phyloP scores from a whole-genome alignment of 2,113 vertebrate species.

The Odocoileus hemionus region DNA sequence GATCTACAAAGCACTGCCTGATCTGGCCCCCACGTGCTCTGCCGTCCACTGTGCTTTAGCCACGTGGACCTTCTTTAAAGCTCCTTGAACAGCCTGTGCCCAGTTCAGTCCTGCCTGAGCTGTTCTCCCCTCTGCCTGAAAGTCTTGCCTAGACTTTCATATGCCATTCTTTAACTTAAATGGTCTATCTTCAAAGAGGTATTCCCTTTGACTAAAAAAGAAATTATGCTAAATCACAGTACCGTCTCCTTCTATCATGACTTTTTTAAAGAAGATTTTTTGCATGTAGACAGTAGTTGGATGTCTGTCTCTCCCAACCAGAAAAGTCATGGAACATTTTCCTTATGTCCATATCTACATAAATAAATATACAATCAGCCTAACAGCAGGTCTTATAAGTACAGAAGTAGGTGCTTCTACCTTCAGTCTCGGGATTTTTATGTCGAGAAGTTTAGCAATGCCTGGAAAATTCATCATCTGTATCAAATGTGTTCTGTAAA shows the following conservation, averaged over 20 bases:
- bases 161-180: not conserved
- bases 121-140: not conserved
- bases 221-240: slow-evolving; percentile 14
- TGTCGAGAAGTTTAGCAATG: not conserved
- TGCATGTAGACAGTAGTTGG: not conserved
- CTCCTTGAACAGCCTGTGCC: not conserved
- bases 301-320: not conserved
- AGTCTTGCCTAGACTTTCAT: not conserved
- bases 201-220: not conserved
- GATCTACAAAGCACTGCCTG: not conserved
- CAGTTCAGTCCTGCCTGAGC: not conserved
- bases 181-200: not conserved
- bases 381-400: not conserved
- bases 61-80: not conserved
- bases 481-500: not conserved
- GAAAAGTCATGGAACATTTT: not conserved
- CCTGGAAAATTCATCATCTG: not conserved
- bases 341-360: not conserved
- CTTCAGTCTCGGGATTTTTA: not conserved
- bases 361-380: not conserved
- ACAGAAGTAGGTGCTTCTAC: not conserved
- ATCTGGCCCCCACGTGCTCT: not conserved
- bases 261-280: not conserved
- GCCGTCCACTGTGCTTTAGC: not conserved
- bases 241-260: not conserved